Evolutionary conservation across 2,113 vertebrate species (phyloP).

Genomic region (Cercocebus atys): DNA sequence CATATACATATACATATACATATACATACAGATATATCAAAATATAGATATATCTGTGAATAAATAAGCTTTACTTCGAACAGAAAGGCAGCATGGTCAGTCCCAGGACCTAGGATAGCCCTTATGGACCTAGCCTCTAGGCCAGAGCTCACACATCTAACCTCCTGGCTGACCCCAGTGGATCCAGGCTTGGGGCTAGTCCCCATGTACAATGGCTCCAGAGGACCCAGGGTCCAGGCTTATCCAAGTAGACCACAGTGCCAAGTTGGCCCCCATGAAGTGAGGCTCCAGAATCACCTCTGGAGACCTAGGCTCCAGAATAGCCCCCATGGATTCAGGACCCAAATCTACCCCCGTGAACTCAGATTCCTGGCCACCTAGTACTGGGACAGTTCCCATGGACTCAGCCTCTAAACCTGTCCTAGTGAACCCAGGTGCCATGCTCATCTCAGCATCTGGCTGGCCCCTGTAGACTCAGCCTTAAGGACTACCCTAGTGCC

Average conservation of each 20-base stretch:
- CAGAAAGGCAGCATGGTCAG: background rate
- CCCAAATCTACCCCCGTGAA: background rate
- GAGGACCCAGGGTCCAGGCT: background rate
- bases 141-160: background rate
- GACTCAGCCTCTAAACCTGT: too few relatives aligned
- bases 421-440: background rate
- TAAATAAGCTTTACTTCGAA: too few relatives aligned
- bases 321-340: background rate
- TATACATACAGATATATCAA: background rate
- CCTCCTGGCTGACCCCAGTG: background rate
- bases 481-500: too few relatives aligned
- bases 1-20: rapidly evolving
- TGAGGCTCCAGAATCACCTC: background rate
- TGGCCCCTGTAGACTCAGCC: too few relatives aligned
- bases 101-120: background rate
- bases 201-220: too few relatives aligned
- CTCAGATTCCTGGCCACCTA: background rate
- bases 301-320: background rate
- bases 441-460: background rate
- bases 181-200: background rate
- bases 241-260: background rate
- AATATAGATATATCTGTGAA: too few relatives aligned
- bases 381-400: background rate
- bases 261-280: background rate
- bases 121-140: background rate